Conservation (phyloP, 2,888 invertebrate genomes). For the Erebia ligea region DNA sequence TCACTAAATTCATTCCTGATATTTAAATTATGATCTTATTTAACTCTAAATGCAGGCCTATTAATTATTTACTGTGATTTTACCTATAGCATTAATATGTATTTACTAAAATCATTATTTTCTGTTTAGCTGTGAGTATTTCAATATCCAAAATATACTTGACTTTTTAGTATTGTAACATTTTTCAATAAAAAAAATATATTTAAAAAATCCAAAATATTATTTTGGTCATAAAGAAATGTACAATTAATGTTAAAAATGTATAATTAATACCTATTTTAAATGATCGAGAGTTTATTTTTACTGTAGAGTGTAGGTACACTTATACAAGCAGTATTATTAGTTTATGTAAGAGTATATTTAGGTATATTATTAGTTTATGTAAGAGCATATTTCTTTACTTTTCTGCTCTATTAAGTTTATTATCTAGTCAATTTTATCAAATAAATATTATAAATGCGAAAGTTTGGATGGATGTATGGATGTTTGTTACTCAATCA, state of each 20-base stretch:
- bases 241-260: background rate
- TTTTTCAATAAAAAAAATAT: too few species aligned
- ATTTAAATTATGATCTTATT: background rate
- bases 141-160: too few species aligned
- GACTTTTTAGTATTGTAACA: too few species aligned
- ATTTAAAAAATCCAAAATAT: background rate
- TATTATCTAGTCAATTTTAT: slow-evolving; percentile 10
- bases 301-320: too few species aligned
- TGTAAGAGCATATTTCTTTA: background rate
- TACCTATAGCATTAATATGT: background rate
- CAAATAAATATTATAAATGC: too few species aligned
- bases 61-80: slow-evolving; percentile 4
- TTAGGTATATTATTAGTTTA: background rate
- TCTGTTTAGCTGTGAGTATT: background rate
- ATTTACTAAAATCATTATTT: background rate
- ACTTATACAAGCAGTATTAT: slow-evolving; percentile 9
- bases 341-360: background rate
- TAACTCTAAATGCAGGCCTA: background rate
- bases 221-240: background rate
- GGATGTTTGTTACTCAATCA: too few species aligned
- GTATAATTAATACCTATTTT: background rate
- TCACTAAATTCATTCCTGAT: too few species aligned
- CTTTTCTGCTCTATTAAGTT: background rate
- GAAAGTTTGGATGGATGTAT: too few species aligned
- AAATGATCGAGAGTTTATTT: background rate